phyloP scores from a whole-genome alignment of 2,888 invertebrate species.

The Philereme vetulata region DNA sequence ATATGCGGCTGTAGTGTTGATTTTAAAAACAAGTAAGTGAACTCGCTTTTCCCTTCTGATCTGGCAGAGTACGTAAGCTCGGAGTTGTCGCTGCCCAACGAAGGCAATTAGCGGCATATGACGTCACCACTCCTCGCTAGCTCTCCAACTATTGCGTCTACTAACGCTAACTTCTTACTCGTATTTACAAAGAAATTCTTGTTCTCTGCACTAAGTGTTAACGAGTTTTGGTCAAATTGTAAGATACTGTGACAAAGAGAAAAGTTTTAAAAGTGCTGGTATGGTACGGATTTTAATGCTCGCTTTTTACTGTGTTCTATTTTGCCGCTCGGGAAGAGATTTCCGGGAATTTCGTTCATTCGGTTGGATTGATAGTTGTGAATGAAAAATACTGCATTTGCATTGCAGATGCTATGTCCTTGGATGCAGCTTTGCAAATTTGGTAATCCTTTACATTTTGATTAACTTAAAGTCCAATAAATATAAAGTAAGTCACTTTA shows the following conservation, averaged over 20 bases:
- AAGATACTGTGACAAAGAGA: conserved; percentile 6
- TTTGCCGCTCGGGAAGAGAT: conserved; percentile 3
- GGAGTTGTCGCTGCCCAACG: conserved; percentile 54
- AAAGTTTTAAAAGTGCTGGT: conserved; percentile 22
- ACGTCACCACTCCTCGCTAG: conserved; percentile 56
- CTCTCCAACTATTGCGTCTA: conserved; percentile 52
- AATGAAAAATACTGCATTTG: conserved; percentile 17
- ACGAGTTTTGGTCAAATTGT: conserved; percentile 22
- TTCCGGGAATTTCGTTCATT: conserved; percentile 12
- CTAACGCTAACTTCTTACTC: conserved; percentile 44
- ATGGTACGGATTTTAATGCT: conserved; percentile 12
- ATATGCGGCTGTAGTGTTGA: neutral
- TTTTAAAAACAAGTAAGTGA: conserved; percentile 4
- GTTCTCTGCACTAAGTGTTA: conserved; percentile 19
- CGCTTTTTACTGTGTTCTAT: conserved; percentile 5
- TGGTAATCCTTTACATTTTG: conserved; percentile 4
- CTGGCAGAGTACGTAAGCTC: conserved; percentile 17
- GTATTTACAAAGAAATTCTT: conserved; percentile 35
- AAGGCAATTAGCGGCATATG: conserved; percentile 73
- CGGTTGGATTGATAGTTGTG: conserved; percentile 12
- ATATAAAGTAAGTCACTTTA: too few species aligned
- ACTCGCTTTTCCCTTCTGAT: conserved; percentile 7
- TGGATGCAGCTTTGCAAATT: conserved; percentile 12
- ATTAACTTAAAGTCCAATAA: too few species aligned
- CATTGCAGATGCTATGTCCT: conserved; percentile 14